Conservation (phyloP, 2,888 invertebrate genomes). For the Steromphala cineraria region DNA sequence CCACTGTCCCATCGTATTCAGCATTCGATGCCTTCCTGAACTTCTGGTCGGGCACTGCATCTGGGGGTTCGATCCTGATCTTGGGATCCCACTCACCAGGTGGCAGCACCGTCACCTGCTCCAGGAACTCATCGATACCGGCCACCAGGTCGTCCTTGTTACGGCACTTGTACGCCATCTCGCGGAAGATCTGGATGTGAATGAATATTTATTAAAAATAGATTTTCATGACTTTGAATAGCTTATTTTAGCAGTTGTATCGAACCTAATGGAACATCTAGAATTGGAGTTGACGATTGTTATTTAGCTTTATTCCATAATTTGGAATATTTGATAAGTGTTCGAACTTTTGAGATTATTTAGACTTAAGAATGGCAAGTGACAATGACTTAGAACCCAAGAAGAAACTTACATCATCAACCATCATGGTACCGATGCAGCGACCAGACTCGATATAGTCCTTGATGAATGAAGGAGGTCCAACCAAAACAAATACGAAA, state of each 20-base stretch:
- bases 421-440: conserved; percentile 98
- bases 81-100: conserved; percentile 98
- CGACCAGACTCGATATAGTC: conserved; percentile 94
- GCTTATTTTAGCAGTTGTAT: too few relatives aligned
- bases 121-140: conserved; percentile 96
- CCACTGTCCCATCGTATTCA: not conserved
- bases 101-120: conserved; percentile 86
- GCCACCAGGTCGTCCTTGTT: conserved; percentile 89
- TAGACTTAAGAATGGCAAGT: too few relatives aligned
- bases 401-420: conserved; percentile 85
- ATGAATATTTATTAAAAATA: not conserved
- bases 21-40: conserved; percentile 33
- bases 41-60: conserved; percentile 64
- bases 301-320: too few relatives aligned
- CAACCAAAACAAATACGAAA: conserved; percentile 56
- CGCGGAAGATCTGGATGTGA: conserved; percentile 67
- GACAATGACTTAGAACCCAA: too few relatives aligned
- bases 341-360: too few relatives aligned
- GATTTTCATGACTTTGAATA: too few relatives aligned
- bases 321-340: too few relatives aligned
- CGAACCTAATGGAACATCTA: too few relatives aligned
- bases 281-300: too few relatives aligned
- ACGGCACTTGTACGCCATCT: conserved; percentile 71
- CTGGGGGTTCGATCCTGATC: conserved; percentile 79
- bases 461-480: conserved; percentile 54